Base-by-base conservation (phyloP, 1,140 invertebrate species). In the Drosophila guanche region DNA sequence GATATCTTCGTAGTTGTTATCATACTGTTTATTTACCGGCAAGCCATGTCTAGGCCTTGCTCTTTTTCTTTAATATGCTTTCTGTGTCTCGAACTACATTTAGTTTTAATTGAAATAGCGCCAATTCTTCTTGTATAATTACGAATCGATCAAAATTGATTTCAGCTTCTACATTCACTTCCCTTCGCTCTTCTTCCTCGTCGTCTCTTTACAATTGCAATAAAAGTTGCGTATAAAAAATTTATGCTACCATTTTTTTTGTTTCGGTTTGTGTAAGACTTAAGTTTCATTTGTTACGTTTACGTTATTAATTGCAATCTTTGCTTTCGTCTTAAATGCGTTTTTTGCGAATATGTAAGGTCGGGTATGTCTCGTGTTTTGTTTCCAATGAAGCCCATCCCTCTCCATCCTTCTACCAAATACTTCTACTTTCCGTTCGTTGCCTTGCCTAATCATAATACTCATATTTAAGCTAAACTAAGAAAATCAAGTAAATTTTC, bases 161-260 rank as follows among this genome's bases (percentile, higher is more conserved):
- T 60, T 76, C 50, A 41, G 59, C 63, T 74, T 66, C 43, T 42
- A 41, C 52, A 40, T 52, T 57, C 43, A 12, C 10, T 37, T 12
- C 29, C 6, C 3, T 10, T 33, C 33, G 4, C 29, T 33, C 8
- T 33, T 1, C 25, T 10, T 46, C 37, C 20, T 60, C 56, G 33
- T 40, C 42, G 50, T 77, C 53, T 62, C 63, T 85, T 85, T 86
- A 88, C 77, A 88, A 65, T 79, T 83, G 66, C 75, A 84, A 89
- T 88, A 88, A 88, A 88, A 83, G 67, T 83, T 88, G 71, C 84
- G 71, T 88, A 88, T 88, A 89, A 88, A 88, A 83, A 86, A 88
- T 76, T 76, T 79, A 83, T 84, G 53, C 84, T 88, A 88, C 62
- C 22, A 51, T 86, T 78, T 73, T 63, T 27, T 53, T 55, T 59